Evolutionary conservation across 1,140 invertebrate species (phyloP), one percentile per base, ranked within the genome.

Genomic region (Bombus polaris): DNA sequence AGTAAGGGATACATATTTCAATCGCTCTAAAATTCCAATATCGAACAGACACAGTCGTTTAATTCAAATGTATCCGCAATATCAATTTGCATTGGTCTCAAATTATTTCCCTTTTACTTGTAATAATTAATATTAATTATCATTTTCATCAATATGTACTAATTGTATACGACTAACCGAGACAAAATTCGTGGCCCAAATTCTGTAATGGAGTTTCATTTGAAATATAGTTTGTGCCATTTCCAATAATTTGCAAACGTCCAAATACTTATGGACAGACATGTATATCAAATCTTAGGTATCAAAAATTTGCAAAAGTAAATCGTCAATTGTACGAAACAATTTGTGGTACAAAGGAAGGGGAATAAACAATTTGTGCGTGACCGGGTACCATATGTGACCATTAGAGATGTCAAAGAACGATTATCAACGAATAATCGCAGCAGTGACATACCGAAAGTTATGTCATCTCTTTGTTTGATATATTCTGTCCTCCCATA

Each of bases 401-500:
- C 53, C 59, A 62, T 57, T 72, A 68, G 79, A 70, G 28, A n/a
- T 74, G 79, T 85, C 65, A 47, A 72, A 73, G 71, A 53, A 76
- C 78, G 79, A 88, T 80, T 80, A 70, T 53, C 78, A 47, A 25
- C 15, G 25, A 42, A 70, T 80, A 80, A 70, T 90, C 81, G 70
- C 57, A 44, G 62, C 66, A 62, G 39, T 42, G 57, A 66, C 53
- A 12, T 71, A 59, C 73, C 68, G 32, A 62, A 87, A 80, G 74
- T 80, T 80, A 80, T 59, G 78, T 87, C 59, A 44, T 84, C 70
- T 81, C 85, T 85, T 84, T 82, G 77, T 85, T 75, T 22, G 70
- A 88, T 75, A 88, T 72, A 65, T 70, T 85, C 82, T 59, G 53
- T 66, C 75, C 37, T 42, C 22, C 5, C 13, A 18, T 13, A 57